These are phyloP conservation scores for Drosophila micromelanica DNA, from an alignment of 1,140 invertebrate species.

Conservation along the genomic window DNA sequence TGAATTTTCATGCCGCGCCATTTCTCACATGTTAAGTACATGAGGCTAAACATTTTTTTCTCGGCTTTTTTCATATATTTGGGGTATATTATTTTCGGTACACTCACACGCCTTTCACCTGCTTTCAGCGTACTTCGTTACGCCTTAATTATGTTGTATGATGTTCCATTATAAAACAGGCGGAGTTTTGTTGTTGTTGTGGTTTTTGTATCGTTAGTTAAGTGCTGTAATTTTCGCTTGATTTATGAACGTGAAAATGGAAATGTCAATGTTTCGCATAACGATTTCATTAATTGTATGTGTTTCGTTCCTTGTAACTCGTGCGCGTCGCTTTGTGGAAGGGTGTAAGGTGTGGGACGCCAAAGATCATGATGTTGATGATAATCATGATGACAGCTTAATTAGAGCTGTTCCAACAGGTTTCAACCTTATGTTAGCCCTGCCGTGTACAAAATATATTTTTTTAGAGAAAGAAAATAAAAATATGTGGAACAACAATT, in stretches of 20 bases:
- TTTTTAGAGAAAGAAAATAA: too few relatives aligned
- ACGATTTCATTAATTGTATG: slow-evolving; percentile 79
- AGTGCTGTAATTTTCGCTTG: slow-evolving; percentile 74
- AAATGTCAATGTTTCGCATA: slow-evolving; percentile 81
- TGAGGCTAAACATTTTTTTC: slow-evolving; percentile 42
- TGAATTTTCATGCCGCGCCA: slow-evolving; percentile 71
- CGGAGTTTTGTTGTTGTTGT: slow-evolving; percentile 22
- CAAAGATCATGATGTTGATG: slow-evolving; percentile 43
- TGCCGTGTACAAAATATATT: neutral
- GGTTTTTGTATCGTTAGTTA: slow-evolving; percentile 25
- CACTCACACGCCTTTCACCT: slow-evolving; percentile 79
- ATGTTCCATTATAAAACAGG: slow-evolving; percentile 67
- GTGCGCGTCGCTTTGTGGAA: slow-evolving; percentile 35
- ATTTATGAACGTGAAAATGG: slow-evolving; percentile 75
- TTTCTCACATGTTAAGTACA: slow-evolving; percentile 49
- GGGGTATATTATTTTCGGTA: slow-evolving; percentile 64
- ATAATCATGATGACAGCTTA: slow-evolving; percentile 65
- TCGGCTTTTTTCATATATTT: slow-evolving; percentile 20
- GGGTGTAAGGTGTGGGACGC: slow-evolving; percentile 9
- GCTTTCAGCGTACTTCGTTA: slow-evolving; percentile 61
- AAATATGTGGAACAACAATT: too few relatives aligned
- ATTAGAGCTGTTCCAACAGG: slow-evolving; percentile 43
- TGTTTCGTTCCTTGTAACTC: slow-evolving; percentile 40
- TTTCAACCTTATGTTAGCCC: slow-evolving; percentile 17
- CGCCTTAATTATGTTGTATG: slow-evolving; percentile 78